These are phyloP conservation scores for Goniozus legneri DNA, from an alignment of 1,140 invertebrate genomes.

Conservation along the genomic window DNA sequence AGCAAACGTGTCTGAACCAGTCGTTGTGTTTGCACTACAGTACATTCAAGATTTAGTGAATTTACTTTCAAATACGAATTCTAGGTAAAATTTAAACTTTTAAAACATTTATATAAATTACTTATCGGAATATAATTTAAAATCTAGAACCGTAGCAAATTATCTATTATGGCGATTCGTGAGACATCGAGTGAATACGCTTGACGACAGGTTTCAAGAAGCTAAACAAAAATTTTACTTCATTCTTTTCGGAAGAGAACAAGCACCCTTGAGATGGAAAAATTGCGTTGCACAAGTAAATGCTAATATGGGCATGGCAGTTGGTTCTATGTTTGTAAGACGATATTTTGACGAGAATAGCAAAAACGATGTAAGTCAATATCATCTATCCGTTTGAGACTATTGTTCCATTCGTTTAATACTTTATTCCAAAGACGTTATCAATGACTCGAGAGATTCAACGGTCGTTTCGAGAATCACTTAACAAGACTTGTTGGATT, in stretches of 20 bases:
- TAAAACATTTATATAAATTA: not conserved
- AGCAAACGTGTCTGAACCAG: conserved; percentile 60
- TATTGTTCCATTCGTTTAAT: too few relatives aligned
- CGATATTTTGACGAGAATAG: conserved; percentile 82
- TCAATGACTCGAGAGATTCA: conserved; percentile 83
- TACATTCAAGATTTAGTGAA: conserved; percentile 60
- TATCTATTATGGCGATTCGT: conserved; percentile 86
- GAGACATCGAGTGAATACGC: conserved; percentile 78
- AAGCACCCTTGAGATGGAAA: conserved; percentile 75
- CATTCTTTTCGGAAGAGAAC: conserved; percentile 69
- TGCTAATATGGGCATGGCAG: conserved; percentile 79
- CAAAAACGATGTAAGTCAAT: conserved; percentile 70
- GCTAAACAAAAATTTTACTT: conserved; percentile 66
- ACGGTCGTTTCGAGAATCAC: conserved; percentile 66
- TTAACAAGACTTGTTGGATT: conserved; percentile 77
- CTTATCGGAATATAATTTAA: not conserved
- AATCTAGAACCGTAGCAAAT: conserved; percentile 62
- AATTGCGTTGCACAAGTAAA: conserved; percentile 80
- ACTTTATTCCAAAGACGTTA: conserved; percentile 62
- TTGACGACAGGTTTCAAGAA: conserved; percentile 73
- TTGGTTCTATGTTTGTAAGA: conserved; percentile 78
- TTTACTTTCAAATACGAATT: conserved; percentile 47
- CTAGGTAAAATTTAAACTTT: conserved; percentile 29
- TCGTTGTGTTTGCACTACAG: conserved; percentile 71
- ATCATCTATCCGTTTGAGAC: too few relatives aligned